phyloP scores from a whole-genome alignment of 2,888 invertebrate species.

The Phymatocera aterrima region DNA sequence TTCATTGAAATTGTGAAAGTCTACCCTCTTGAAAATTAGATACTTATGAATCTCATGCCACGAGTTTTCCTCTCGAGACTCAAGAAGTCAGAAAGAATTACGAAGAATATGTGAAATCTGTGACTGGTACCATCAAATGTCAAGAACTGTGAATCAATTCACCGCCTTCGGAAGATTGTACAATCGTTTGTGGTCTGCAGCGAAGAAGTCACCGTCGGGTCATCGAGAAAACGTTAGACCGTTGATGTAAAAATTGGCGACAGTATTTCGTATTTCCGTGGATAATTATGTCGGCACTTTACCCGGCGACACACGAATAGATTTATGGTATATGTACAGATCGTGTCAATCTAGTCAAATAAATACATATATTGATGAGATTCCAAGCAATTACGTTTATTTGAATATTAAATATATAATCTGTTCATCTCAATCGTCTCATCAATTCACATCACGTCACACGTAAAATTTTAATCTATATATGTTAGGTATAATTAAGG shows the following conservation, averaged over 20 bases:
- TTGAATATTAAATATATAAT: constrained; percentile 41
- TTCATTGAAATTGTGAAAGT: constrained; percentile 11
- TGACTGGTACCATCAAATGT: background rate
- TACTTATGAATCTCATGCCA: background rate
- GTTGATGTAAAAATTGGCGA: background rate
- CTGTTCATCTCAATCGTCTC: background rate
- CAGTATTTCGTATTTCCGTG: too few relatives aligned
- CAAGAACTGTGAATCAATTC: background rate
- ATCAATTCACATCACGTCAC: background rate
- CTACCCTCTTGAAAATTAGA: background rate
- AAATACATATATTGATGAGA: background rate
- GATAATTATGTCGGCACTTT: background rate
- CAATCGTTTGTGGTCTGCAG: too few relatives aligned
- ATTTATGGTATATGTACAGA: background rate
- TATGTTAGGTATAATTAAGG: background rate
- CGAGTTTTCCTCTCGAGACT: background rate
- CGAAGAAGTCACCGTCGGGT: too few relatives aligned
- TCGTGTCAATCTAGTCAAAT: constrained; percentile 36
- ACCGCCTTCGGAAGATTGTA: background rate
- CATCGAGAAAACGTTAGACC: too few relatives aligned
- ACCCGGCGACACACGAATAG: background rate
- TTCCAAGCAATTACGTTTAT: constrained; percentile 17
- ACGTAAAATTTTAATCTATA: background rate
- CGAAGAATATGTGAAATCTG: background rate
- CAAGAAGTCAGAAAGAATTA: background rate